phyloP scores from a whole-genome alignment of 2,888 invertebrate genomes.

The Hypercompe scribonia region DNA sequence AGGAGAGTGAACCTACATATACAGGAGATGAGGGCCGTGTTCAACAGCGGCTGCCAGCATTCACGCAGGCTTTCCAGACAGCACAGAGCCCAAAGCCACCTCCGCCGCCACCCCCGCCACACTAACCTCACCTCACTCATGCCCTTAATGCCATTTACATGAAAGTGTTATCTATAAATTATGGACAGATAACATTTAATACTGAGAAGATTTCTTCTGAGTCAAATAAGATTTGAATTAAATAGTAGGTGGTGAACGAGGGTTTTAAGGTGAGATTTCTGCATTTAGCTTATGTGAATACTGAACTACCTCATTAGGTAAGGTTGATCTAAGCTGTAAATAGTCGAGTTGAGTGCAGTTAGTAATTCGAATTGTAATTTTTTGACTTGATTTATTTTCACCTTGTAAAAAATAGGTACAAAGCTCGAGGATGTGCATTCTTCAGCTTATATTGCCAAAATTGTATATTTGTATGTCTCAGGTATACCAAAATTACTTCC shows the following conservation, averaged over 20 bases:
- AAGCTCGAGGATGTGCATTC: conserved; percentile 59
- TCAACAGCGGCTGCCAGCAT: conserved; percentile 76
- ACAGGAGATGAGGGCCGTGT: conserved; percentile 67
- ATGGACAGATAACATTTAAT: not conserved
- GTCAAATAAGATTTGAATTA: conserved; percentile 17
- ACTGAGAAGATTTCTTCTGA: not conserved
- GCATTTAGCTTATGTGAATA: conserved; percentile 81
- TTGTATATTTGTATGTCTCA: conserved; percentile 79
- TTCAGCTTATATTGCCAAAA: conserved; percentile 77
- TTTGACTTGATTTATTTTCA: conserved; percentile 67
- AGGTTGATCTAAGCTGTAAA: conserved; percentile 81
- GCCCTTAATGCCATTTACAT: conserved; percentile 31
- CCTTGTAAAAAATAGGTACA: conserved; percentile 59
- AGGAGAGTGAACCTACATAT: conserved; percentile 67
- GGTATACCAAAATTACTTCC: conserved; percentile 85
- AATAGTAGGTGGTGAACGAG: conserved; percentile 36
- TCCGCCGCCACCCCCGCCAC: conserved; percentile 79
- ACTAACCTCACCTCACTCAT: conserved; percentile 62
- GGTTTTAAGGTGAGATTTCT: conserved; percentile 57
- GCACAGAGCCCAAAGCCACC: conserved; percentile 82
- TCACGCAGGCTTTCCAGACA: conserved; percentile 83
- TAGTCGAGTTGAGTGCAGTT: conserved; percentile 72
- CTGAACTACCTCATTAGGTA: conserved; percentile 85
- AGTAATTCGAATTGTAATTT: conserved; percentile 67
- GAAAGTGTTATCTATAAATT: conserved; percentile 24